Conservation (phyloP, 2,888 invertebrate genomes). For the Philhelius pedissequus region DNA sequence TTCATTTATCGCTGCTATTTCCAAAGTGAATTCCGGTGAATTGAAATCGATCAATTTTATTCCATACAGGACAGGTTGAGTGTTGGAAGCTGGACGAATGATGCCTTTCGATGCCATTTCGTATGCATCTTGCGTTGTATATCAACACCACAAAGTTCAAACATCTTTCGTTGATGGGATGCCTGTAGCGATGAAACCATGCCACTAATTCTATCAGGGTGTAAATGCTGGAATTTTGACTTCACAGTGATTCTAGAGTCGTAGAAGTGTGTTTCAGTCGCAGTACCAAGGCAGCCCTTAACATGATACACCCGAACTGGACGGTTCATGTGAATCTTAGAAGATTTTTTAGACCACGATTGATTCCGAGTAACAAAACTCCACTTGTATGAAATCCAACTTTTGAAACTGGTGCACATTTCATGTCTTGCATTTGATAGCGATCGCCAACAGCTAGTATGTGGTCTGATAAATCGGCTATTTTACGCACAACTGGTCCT, state of each 20-base stretch:
- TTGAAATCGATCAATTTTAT: conserved; percentile 91
- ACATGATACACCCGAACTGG: conserved; percentile 86
- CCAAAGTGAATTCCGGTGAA: conserved; percentile 91
- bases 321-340: conserved; percentile 81
- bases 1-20: conserved; percentile 93
- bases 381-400: conserved; percentile 86
- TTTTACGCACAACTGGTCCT: conserved; percentile 81
- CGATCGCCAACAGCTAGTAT: conserved; percentile 87
- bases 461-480: conserved; percentile 87
- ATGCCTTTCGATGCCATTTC: conserved; percentile 91
- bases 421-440: conserved; percentile 85
- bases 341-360: conserved; percentile 82
- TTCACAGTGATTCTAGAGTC: conserved; percentile 86
- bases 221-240: conserved; percentile 86
- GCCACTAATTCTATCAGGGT: conserved; percentile 84
- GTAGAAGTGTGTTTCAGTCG: conserved; percentile 86
- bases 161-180: conserved; percentile 92
- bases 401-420: conserved; percentile 81
- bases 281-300: conserved; percentile 87
- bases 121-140: conserved; percentile 92
- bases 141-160: conserved; percentile 88
- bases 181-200: conserved; percentile 90
- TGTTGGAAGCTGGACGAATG: conserved; percentile 85
- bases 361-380: conserved; percentile 86
- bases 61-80: conserved; percentile 89